Percentiles rank a stretch among this genome's conserved stretches.
These are phyloP conservation scores for Oeneis ivallda DNA, from an alignment of 2,888 invertebrate species.

Conservation along the genomic window DNA sequence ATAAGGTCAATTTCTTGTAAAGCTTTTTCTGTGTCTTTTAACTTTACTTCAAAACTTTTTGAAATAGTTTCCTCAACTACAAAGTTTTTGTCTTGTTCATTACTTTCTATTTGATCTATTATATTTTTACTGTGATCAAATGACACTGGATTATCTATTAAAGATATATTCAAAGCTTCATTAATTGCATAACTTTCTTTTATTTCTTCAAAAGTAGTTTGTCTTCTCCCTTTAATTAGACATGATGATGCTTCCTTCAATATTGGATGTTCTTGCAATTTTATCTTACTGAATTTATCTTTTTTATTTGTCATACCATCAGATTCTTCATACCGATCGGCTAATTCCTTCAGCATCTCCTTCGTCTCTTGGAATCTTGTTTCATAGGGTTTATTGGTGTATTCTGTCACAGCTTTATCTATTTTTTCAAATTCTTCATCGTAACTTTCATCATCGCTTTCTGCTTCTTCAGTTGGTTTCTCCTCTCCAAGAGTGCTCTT, in stretches of 20 bases:
- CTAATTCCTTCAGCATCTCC: conserved; percentile 66
- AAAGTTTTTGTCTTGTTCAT: conserved; percentile 38
- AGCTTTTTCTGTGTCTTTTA: conserved; percentile 63
- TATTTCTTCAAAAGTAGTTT: conserved; percentile 58
- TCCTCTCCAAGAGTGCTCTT: conserved; percentile 25
- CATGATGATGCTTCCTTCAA: conserved; percentile 63
- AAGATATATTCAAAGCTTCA: conserved; percentile 62
- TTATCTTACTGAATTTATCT: conserved; percentile 33
- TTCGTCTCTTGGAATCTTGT: conserved; percentile 70
- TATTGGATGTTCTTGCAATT: conserved; percentile 50
- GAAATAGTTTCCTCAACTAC: conserved; percentile 51
- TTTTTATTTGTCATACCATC: conserved; percentile 37
- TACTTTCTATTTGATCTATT: conserved; percentile 39
- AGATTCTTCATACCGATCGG: conserved; percentile 61
- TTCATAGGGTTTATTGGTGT: conserved; percentile 70
- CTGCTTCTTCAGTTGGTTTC: conserved; percentile 31
- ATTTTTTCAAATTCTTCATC: conserved; percentile 65
- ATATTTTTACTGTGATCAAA: conserved; percentile 50
- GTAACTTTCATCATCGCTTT: conserved; percentile 45
- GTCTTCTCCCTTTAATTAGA: conserved; percentile 53
- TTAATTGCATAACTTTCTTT: conserved; percentile 67
- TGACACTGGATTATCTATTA: conserved; percentile 57
- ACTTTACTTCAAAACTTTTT: conserved; percentile 57
- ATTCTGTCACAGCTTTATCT: conserved; percentile 67
- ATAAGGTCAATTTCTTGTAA: conserved; percentile 59